These are phyloP conservation scores for Drosophila prolongata DNA, from an alignment of 2,888 invertebrate species.

Conservation along the genomic window DNA sequence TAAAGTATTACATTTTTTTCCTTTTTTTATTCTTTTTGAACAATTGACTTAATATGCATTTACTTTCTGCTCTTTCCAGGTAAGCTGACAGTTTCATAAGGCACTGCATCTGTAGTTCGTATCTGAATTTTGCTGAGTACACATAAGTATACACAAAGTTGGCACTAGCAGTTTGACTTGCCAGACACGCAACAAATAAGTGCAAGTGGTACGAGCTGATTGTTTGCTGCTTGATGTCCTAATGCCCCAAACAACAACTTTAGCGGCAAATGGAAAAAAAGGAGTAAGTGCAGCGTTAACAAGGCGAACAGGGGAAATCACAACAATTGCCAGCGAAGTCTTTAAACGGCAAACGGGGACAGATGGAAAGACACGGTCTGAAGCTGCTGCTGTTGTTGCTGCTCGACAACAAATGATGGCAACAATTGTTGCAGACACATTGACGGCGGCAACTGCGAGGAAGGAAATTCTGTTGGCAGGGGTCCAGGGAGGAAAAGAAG, in stretches of 20 bases:
- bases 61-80: slow-evolving; percentile 57
- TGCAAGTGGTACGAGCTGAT: slow-evolving; percentile 63
- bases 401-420: slow-evolving; percentile 67
- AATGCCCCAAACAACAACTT: slow-evolving; percentile 64
- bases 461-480: slow-evolving; percentile 23
- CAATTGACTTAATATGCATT: slow-evolving; percentile 5
- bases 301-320: slow-evolving; percentile 49
- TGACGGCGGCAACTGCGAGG: slow-evolving; percentile 57
- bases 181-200: slow-evolving; percentile 71
- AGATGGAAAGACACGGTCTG: slow-evolving; percentile 13
- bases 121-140: slow-evolving; percentile 13
- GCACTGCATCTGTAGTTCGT: slow-evolving; percentile 11
- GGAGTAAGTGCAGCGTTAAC: slow-evolving; percentile 21
- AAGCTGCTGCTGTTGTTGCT: slow-evolving; percentile 3
- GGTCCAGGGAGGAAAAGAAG: slow-evolving; percentile 1
- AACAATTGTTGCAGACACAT: slow-evolving; percentile 80
- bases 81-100: slow-evolving; percentile 48
- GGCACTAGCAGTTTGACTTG: slow-evolving; percentile 48
- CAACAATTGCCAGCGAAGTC: slow-evolving; percentile 62
- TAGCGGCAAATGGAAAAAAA: slow-evolving; percentile 22
- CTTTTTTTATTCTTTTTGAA: background rate
- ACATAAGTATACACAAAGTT: slow-evolving; percentile 18
- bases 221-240: slow-evolving; percentile 55
- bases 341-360: slow-evolving; percentile 51
- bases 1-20: too few relatives aligned